Evolutionary conservation across 2,888 invertebrate genomes (phyloP), one percentile per base, ranked within the genome.

Genomic region (Trissolcus brochymenae): DNA sequence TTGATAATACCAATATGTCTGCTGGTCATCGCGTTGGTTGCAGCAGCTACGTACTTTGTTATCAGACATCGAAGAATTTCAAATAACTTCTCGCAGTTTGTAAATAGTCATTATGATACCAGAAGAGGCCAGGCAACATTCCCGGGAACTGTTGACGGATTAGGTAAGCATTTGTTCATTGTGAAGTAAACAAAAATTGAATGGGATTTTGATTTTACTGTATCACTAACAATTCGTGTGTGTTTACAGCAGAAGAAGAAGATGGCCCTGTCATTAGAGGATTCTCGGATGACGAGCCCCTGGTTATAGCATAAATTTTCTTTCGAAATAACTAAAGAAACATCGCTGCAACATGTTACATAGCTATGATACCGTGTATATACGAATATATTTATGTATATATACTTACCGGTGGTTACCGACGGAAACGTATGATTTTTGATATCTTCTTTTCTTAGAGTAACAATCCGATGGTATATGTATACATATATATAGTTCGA

Each of bases 201-300:
- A 46, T 46, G 46, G 1, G 11, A 46, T 46, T 46, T 29, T 35
- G 35, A 0, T 25, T 25, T 25, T 25, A 19, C 19, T 1, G 35
- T 35, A 9, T 11, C 35, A 35, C 35, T 35, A 35, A 35, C 35
- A 35, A 35, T 11, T 35, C 2, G 35, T 35, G 35, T 35, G 35
- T 35, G 6, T 66, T 80, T 70, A 79, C 84, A 84, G 77, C 90
- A 92, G 95, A 95, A 85, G 95, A 96, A 81, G 95, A 95, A 85
- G 95, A 96, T 85, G 94, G 94, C 83, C 97, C 97, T 43, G 94
- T 96, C 81, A 96, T 97, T 86, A 93, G 94, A 87, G 96, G 96
- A 29, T 97, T 97, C 90, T 95, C 96, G 0, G 98, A 97, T 88
- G 97, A 97, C 89, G 98, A 97, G 90, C 97, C 97, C 67, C 91